Base-by-base conservation (phyloP, 1,140 invertebrate genomes). In the Lordiphosa collinella region DNA sequence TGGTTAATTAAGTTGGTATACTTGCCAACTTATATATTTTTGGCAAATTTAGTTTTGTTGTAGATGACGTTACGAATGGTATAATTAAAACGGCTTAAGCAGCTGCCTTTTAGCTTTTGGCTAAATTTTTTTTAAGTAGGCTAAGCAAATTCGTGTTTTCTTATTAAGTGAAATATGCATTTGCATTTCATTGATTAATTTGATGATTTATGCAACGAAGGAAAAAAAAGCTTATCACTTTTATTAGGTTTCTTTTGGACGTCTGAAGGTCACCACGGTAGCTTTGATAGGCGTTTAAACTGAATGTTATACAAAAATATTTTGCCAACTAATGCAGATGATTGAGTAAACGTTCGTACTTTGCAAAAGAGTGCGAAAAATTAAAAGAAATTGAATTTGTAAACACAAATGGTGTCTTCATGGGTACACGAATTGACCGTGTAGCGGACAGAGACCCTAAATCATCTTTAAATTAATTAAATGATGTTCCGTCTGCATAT, bases 101-200 rank as follows among this genome's bases (percentile, higher is more conserved):
- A 37, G 54, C 38, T 46, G 16, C 11, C 18, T 7, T 35, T 41
- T 61, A 18, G 36, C 36, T 44, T 29, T 48, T 18, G 43, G 59
- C 32, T 54, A 49, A 14, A 52, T 31, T 31, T 12, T 35, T 44
- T 13, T 35, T 49, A 82, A 80, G 67, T 80, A 56, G 74, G 74
- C 70, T 80, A 79, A 61, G 64, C 55, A 80, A 79, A 79, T 79
- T 79, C 64, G 64, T 50, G 41, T 65, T 58, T 74, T 80, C 54
- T 50, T 59, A 75, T 62, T 25, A 60, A 80, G 75, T 62, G 43
- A 61, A 58, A 61, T 55, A 80, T 53, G 46, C 64, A 44, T 54
- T 59, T 75, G 65, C 70, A 66, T 79, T 67, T 55, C 72, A 82
- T 61, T 66, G 31, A 49, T 32, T 35, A 48, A 29, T 29, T 44